Conservation (phyloP, 2,888 invertebrate genomes). For the Teinopalpus imperialis region DNA sequence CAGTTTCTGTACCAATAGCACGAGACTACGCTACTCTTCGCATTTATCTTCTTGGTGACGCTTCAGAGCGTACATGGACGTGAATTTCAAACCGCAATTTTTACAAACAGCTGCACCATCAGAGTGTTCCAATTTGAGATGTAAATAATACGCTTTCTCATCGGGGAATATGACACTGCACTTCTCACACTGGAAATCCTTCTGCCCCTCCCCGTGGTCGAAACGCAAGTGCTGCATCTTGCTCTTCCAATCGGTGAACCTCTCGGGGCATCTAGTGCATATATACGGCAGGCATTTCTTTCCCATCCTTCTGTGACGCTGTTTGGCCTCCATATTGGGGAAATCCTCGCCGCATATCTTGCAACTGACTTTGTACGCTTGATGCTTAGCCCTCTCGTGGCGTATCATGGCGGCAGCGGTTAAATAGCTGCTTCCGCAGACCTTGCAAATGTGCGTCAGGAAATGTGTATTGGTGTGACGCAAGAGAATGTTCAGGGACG, state of each 20-base stretch:
- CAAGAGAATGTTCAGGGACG: constrained; percentile 62
- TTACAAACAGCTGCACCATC: constrained; percentile 62
- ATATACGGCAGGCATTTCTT: constrained; percentile 70
- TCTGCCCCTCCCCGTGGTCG: constrained; percentile 55
- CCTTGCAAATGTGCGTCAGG: constrained; percentile 64
- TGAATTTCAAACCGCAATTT: constrained; percentile 65
- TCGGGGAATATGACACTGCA: constrained; percentile 58
- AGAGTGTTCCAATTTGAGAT: constrained; percentile 65
- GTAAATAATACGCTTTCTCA: constrained; percentile 61
- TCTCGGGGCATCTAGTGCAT: constrained; percentile 61
- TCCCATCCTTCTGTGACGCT: constrained; percentile 57
- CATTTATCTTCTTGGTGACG: constrained; percentile 41
- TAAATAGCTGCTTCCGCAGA: constrained; percentile 67
- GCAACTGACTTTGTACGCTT: constrained; percentile 54
- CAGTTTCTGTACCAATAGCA: no score
- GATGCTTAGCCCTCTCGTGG: constrained; percentile 64
- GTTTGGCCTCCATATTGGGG: constrained; percentile 67
- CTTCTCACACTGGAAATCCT: constrained; percentile 53
- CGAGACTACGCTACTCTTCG: no score
- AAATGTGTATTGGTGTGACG: constrained; percentile 70
- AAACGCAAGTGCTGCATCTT: constrained; percentile 63
- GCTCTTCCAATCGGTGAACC: constrained; percentile 61
- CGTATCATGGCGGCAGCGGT: constrained; percentile 60
- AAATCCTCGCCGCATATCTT: constrained; percentile 44
- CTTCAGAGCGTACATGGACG: constrained; percentile 57